Evolutionary conservation across 1,140 invertebrate species (phyloP).

Genomic region (Watersipora subatra): DNA sequence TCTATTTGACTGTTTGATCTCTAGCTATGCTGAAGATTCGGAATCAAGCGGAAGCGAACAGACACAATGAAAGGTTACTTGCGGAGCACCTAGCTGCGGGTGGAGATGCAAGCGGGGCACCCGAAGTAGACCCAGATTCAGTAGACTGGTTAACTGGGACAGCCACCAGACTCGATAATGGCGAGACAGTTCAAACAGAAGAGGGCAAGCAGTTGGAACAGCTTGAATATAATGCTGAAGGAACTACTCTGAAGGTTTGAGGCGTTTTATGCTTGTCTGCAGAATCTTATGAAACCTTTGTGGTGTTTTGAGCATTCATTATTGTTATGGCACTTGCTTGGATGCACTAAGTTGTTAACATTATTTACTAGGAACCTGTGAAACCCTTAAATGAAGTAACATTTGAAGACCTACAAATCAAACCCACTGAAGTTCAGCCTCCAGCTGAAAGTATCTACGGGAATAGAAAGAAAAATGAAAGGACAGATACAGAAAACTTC

Average conservation of each 20-base stretch:
- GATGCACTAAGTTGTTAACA: too few relatives aligned
- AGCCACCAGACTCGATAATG: background rate
- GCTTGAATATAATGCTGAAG: background rate
- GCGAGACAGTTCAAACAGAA: background rate
- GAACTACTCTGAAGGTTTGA: background rate
- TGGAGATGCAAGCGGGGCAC: constrained; percentile 8
- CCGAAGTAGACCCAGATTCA: constrained; percentile 23
- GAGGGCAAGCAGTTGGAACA: background rate
- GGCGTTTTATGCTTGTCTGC: too few relatives aligned
- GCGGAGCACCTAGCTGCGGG: constrained; percentile 16
- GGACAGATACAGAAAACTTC: background rate
- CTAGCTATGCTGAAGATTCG: constrained; percentile 25
- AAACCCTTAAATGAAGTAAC: background rate
- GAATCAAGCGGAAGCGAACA: constrained; percentile 17
- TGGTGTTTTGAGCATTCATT: too few relatives aligned
- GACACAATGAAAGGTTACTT: constrained; percentile 25
- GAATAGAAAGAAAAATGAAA: background rate
- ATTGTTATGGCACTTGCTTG: too few relatives aligned
- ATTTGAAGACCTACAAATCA: background rate
- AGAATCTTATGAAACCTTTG: too few relatives aligned
- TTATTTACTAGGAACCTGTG: background rate
- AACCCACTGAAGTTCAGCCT: background rate
- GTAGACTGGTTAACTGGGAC: constrained; percentile 31
- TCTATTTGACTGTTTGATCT: background rate
- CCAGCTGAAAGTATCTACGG: background rate